Conservation (phyloP, 2,113 vertebrate genomes). For the Hyperoodon ampullatus region DNA sequence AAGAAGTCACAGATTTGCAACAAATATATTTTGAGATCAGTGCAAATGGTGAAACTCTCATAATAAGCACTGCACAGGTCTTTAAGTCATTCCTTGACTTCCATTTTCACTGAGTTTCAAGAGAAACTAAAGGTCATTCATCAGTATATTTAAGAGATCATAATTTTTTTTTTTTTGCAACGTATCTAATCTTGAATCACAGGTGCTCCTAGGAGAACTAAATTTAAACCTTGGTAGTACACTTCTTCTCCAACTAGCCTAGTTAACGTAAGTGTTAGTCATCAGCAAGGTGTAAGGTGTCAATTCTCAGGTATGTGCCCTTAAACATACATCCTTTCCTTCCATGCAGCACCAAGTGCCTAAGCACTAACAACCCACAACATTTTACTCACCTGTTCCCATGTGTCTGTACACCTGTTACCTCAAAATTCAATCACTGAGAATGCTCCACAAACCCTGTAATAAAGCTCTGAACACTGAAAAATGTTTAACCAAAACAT, state of each 20-base stretch:
- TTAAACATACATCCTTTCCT: background rate
- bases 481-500: background rate
- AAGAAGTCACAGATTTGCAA: background rate
- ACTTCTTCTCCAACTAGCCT: background rate
- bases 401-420: background rate
- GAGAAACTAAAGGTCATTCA: conserved; percentile 33
- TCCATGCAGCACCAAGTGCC: background rate
- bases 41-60: background rate
- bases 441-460: background rate
- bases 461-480: background rate
- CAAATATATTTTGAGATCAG: background rate
- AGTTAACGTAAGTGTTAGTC: background rate
- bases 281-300: background rate
- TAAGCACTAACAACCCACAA: background rate
- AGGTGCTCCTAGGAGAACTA: conserved; percentile 20
- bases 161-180: background rate
- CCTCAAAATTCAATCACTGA: conserved; percentile 15
- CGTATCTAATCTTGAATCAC: background rate
- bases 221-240: conserved; percentile 23
- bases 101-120: conserved; percentile 31
- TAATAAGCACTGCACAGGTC: background rate
- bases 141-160: conserved; percentile 31
- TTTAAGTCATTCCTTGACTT: conserved; percentile 7
- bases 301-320: background rate
- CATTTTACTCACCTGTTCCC: background rate